Percentiles rank a stretch among this genome's conserved stretches.
phyloP scores from a whole-genome alignment of 2,113 vertebrate species.

The Zapus hudsonius region DNA sequence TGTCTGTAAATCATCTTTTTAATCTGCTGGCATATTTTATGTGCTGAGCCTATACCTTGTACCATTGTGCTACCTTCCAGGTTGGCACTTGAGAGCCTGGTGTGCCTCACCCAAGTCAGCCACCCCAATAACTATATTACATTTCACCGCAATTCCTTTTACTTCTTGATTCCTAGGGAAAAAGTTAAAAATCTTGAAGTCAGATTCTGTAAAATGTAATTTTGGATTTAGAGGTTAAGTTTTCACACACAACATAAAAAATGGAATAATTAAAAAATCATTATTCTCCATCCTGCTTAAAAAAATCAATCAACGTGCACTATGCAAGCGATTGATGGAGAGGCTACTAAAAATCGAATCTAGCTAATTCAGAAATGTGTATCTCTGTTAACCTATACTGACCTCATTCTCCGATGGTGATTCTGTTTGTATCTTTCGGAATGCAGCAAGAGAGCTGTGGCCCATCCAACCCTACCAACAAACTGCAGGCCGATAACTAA shows the following conservation, averaged over 20 bases:
- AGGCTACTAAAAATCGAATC: too few relatives aligned
- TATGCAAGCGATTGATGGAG: conserved; percentile 26
- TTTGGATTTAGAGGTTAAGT: conserved; percentile 1
- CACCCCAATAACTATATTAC: not conserved
- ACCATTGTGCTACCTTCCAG: not conserved
- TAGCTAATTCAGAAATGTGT: too few relatives aligned
- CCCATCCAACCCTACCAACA: too few relatives aligned
- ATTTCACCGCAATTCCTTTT: not conserved
- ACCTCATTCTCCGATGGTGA: too few relatives aligned
- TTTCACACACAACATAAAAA: not conserved
- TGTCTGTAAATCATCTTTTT: not conserved
- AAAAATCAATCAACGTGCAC: not conserved
- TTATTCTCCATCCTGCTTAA: not conserved
- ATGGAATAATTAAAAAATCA: not conserved
- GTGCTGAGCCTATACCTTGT: not conserved
- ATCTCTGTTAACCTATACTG: too few relatives aligned
- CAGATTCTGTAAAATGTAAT: not conserved
- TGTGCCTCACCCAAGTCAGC: not conserved
- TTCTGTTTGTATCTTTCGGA: too few relatives aligned
- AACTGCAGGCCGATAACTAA: too few relatives aligned
- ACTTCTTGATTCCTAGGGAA: not conserved
- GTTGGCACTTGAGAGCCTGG: not conserved
- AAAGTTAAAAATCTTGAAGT: not conserved
- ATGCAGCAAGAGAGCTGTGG: too few relatives aligned
- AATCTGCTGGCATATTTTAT: not conserved